Evolutionary conservation across 1,140 invertebrate species (phyloP), one percentile per base, ranked within the genome.

Genomic region (Drosophila watanabei): DNA sequence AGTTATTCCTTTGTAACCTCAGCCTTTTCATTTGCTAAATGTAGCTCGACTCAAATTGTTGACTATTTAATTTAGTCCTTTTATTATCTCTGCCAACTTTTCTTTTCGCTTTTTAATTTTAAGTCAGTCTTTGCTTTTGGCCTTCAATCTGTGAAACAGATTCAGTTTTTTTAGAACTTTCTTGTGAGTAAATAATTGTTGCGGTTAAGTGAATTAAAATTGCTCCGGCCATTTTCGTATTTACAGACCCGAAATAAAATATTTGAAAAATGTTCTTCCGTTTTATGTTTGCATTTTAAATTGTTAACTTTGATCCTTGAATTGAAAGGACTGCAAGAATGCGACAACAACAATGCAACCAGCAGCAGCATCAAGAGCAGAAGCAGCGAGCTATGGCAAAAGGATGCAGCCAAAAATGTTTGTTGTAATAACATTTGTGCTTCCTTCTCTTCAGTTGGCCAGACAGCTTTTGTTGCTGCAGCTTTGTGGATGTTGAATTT

Each of bases 401-500:
- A 30, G 41, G 43, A 30, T 51, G 54, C 51, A 69, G 32, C 70
- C 41, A 32, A 52, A 52, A 73, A 45, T 75, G 54, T 61, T 73
- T 73, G 69, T 73, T 60, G 46, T 73, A 73, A 61, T 72, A 73
- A 73, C 70, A 73, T 73, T 49, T 72, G 56, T 73, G 56, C 56
- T 75, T 75, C 68, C 68, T 52, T 61, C 51, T 75, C 37, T 30
- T 16, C 39, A 46, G 54, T 63, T 72, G 65, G 24, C 33, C 41
- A 70, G 80, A 46, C 52, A 51, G 61, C 77, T 79, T 79, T 68
- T 71, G 75, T 79, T 75, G 60, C 49, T 60, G 63, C 54, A 81
- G 64, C 51, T 48, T 52, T 79, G 66, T 72, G 79, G 68, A 71
- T 79, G 76, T 75, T 46, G 82, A 86, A 68, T 77, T 85, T 83